A percentile compares a stretch with the other conserved stretches of the same genome.
phyloP scores from a whole-genome alignment of 1,140 invertebrate genomes.

The Ridgeia piscesae region DNA sequence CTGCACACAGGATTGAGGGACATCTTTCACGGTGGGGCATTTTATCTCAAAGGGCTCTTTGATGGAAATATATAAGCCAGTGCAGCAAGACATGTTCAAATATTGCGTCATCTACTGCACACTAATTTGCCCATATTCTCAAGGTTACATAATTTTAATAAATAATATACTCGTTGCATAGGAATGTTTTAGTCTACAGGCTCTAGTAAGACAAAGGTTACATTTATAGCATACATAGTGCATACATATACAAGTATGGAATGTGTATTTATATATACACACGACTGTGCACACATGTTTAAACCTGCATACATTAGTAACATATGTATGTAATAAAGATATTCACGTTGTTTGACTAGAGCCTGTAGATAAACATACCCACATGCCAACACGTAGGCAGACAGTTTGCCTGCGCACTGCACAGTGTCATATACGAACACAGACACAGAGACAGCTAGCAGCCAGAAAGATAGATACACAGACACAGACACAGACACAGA shows the following conservation, averaged over 20 bases:
- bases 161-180: not conserved
- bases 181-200: not conserved
- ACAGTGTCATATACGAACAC: constrained; percentile 25
- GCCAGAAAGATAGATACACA: no score
- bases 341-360: no score
- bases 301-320: not conserved
- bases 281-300: not conserved
- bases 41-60: no score
- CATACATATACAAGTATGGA: not conserved
- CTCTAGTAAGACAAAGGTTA: not conserved
- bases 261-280: not conserved
- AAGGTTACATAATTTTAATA: not conserved
- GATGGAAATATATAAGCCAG: no score
- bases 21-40: no score
- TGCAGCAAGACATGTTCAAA: not conserved
- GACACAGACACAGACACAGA: constrained; percentile 8
- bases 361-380: not conserved
- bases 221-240: not conserved
- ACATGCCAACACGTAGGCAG: not conserved
- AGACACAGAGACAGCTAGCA: constrained; percentile 20
- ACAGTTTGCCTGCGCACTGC: no score
- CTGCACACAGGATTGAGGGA: no score
- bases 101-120: not conserved
- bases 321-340: no score
- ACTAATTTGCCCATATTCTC: not conserved